Base-by-base conservation (phyloP, 2,797 vertebrate species). In the Megalops cyprinoides region DNA sequence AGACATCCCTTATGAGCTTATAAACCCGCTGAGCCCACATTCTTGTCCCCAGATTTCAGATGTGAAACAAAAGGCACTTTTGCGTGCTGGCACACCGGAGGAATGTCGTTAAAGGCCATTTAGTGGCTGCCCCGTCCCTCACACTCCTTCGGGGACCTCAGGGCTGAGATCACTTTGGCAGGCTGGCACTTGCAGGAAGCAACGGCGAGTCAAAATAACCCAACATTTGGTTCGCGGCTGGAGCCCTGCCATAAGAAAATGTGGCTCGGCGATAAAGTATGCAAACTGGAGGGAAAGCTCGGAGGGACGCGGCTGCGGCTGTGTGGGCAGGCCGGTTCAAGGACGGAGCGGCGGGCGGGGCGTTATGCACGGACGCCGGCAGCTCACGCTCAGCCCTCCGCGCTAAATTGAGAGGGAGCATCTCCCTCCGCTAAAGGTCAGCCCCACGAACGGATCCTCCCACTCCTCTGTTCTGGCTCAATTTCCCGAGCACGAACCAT, bases 191-290 rank as follows among this genome's bases (percentile, higher is more conserved):
- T 48, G 46, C 10, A 48, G 85, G 88, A 62, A 28, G 79, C 81
- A 82, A 85, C 69, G 28, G 67, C 25, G 51, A 86, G 76, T 87
- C 87, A 76, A 85, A 82, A 84, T 77, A 80, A 56, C 74, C 81
- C 67, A 67, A 79, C 46, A 18, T 77, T 71, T 65, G 15, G 31
- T 42, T 53, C 18, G 18, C 18, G 12, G 51, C 12, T 53, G 51
- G 51, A 53, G 12, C 2, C 51, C 51, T 14, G 51, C 51, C 51
- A 53, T 53, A 14, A 9, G 51, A 12, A 10, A 53, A 53, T 53
- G 6, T 53, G 51, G 6, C 51, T 14, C 3, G 18, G 10, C 15
- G 6, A 14, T 18, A 53, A 15, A 53, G 12, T 2, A 53, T 53
- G 51, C 3, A 12, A 53, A 15, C 51, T 18, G 51, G n/a, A 53